Evolutionary conservation across 2,113 vertebrate genomes (phyloP).

Genomic region (Lycocorax pyrrhopterus): DNA sequence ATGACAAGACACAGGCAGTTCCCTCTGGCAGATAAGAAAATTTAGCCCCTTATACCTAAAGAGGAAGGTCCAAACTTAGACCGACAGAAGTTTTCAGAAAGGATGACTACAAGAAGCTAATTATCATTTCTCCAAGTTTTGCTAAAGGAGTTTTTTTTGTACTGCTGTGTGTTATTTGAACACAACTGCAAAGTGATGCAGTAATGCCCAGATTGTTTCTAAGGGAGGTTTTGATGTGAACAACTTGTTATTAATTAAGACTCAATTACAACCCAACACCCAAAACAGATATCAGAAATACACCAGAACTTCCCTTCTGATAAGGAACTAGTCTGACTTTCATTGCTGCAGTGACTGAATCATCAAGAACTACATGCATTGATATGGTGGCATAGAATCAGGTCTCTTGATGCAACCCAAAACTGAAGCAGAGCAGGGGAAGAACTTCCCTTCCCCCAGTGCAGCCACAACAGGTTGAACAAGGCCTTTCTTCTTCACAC

Average conservation of each 20-base stretch:
- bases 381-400: neutral
- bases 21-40: neutral
- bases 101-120: neutral
- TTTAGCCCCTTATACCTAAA: neutral
- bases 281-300: neutral
- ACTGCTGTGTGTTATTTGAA: neutral
- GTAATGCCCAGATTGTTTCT: neutral
- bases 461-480: neutral
- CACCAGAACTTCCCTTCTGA: neutral
- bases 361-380: neutral
- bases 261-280: neutral
- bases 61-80: neutral
- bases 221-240: neutral
- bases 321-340: neutral
- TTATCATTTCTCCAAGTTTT: neutral
- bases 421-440: neutral
- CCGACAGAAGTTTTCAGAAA: neutral
- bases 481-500: neutral
- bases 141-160: neutral
- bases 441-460: neutral
- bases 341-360: neutral
- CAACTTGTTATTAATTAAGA: neutral
- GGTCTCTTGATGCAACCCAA: accelerated
- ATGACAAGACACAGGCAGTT: neutral
- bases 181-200: neutral